These are phyloP conservation scores for Lota lota DNA, from an alignment of 2,113 vertebrate genomes.

Conservation along the genomic window DNA sequence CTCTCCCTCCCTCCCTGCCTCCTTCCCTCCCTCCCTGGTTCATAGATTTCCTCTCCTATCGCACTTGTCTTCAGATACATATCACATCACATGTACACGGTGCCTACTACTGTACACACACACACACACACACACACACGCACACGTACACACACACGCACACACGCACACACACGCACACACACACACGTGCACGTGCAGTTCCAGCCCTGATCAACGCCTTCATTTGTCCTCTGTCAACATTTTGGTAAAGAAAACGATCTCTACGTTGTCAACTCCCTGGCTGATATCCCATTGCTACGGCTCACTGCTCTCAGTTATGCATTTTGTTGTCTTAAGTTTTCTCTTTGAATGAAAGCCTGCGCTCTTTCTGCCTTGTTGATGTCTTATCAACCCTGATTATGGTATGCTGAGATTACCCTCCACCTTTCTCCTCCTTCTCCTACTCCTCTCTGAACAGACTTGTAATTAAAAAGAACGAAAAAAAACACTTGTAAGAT, in stretches of 20 bases:
- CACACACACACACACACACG: no score
- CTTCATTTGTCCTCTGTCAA: background rate
- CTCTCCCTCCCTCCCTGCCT: conserved; percentile 16
- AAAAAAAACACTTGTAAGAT: conserved; percentile 63
- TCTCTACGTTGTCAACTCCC: background rate
- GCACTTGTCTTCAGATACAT: background rate
- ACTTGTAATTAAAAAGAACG: conserved; percentile 60
- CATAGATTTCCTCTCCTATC: background rate
- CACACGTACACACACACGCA: no score
- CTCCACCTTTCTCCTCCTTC: conserved; percentile 2
- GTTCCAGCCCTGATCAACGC: no score
- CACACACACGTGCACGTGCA: no score
- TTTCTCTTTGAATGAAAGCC: conserved; percentile 46
- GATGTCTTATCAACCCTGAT: conserved; percentile 60
- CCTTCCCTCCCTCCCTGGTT: background rate
- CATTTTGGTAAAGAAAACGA: no score
- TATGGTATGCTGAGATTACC: conserved; percentile 59
- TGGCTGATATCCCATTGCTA: conserved; percentile 38
- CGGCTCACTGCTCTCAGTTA: conserved; percentile 56
- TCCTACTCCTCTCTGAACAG: conserved; percentile 43
- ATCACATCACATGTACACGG: background rate
- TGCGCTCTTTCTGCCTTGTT: conserved; percentile 71
- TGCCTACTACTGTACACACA: background rate
- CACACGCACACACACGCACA: no score
- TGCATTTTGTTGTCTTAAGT: conserved; percentile 22